Percentiles rank a stretch among this genome's conserved stretches.
Conservation (phyloP, 2,113 vertebrate species). For the Nothoprocta pentlandii region DNA sequence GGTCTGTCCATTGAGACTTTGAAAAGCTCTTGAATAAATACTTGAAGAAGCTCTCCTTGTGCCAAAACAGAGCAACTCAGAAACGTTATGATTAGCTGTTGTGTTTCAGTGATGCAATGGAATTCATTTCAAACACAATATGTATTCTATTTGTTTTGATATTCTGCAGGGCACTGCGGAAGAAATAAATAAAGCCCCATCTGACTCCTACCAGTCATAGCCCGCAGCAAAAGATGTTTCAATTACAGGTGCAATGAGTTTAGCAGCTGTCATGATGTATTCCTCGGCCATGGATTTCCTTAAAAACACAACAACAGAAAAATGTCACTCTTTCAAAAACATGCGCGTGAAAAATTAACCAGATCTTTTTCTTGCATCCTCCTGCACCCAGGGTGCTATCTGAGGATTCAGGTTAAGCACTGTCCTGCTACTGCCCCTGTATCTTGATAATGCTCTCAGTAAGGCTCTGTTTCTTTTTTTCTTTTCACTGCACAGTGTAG, state of each 20-base stretch:
- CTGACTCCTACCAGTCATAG: slow-evolving; percentile 90
- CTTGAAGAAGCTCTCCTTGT: neutral
- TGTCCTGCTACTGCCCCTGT: accelerated
- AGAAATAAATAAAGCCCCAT: neutral
- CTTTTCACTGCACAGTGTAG: neutral
- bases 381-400: neutral
- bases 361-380: neutral
- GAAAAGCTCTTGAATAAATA: neutral
- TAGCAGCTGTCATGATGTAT: slow-evolving; percentile 96
- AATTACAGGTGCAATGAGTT: slow-evolving; percentile 93
- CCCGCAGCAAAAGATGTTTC: slow-evolving; percentile 92
- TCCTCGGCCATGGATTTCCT: slow-evolving; percentile 94
- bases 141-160: neutral
- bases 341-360: neutral
- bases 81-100: neutral
- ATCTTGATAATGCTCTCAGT: neutral
- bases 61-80: neutral
- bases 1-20: neutral
- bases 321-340: neutral
- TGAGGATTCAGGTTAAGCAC: neutral
- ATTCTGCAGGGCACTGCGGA: neutral
- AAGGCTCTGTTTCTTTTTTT: neutral
- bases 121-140: neutral
- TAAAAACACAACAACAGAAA: neutral
- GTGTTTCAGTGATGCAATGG: neutral